Evolutionary conservation across 1,140 invertebrate genomes (phyloP), one percentile per base, ranked within the genome.

Genomic region (Hermetia illucens): DNA sequence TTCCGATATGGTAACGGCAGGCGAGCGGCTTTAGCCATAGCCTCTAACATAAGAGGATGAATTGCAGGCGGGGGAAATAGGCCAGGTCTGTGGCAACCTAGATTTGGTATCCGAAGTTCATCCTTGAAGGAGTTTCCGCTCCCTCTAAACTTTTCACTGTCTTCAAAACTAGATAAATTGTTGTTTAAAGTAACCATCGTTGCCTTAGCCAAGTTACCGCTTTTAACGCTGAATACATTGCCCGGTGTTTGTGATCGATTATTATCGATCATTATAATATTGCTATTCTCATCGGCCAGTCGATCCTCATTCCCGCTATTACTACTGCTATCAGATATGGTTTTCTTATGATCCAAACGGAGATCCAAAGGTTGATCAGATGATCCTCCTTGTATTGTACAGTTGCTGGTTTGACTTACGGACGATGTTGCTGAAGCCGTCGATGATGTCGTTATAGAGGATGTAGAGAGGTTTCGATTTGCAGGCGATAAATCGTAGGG

Each of bases 361-460:
- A 91, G 68, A 55, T 90, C 86, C 31, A 91, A 62, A 3, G 86
- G 86, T 51, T 84, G 79, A 44, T 83, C 80, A 18, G 65, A 54
- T 38, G 64, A 63, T 24, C 68, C 49, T 36, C 46, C 62, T 49
- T 61, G 67, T 50, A 48, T 43, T 13, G 20, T 21, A 32, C 15
- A 32, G 41, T n/a, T 33, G 44, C 27, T 35, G 17, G 5, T 35
- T 16, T 43, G 5, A 42, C 22, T 19, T 41, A 33, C 13, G 36
- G 25, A 19, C 41, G 16, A 30, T 44, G 16, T n/a, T 44, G 34
- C 43, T 47, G 42, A 19, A 17, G 44, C 37, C 13, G 36, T 21
- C 16, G 44, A 34, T 24, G 40, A 38, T 29, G 40, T 37, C 3
- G 34, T 27, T 4, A 35, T 21, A 4, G 44, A 37, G 2, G 40